A percentile compares a stretch with the other conserved stretches of the same genome.
phyloP scores from a whole-genome alignment of 2,797 vertebrate genomes.

The Crocidura indochinensis region DNA sequence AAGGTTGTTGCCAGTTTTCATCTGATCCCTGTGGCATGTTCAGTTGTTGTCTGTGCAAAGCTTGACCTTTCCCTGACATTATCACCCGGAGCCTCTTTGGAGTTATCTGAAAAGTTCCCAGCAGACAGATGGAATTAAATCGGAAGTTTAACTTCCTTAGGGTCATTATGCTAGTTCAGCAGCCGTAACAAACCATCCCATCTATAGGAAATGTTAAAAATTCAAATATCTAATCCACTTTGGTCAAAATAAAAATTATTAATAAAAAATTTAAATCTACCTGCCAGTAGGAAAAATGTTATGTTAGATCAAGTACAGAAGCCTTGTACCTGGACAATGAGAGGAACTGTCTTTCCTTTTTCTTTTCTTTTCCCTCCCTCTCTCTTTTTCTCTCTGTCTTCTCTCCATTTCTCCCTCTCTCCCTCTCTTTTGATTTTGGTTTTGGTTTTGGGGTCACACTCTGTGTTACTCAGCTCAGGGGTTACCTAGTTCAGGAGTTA shows the following conservation, averaged over 20 bases:
- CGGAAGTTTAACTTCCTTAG: constrained; percentile 71
- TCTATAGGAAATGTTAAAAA: constrained; percentile 23
- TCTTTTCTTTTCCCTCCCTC: background rate
- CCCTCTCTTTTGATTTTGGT: too few species aligned
- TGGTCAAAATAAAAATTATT: too few species aligned
- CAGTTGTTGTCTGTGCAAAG: constrained; percentile 72
- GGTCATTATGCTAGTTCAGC: background rate
- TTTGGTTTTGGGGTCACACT: too few species aligned
- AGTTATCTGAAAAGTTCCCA: constrained; percentile 35
- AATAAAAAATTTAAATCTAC: too few species aligned
- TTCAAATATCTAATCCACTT: background rate
- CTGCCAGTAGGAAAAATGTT: background rate
- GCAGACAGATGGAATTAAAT: constrained; percentile 33
- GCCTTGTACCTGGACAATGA: background rate
- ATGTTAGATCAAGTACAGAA: background rate
- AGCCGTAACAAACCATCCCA: background rate
- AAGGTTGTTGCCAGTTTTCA: constrained; percentile 72
- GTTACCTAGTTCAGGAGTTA: too few species aligned
- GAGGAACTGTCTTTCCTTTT: accelerated
- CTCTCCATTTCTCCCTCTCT: too few species aligned
- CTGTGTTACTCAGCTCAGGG: too few species aligned
- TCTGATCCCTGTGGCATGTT: constrained; percentile 66
- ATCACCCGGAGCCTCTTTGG: constrained; percentile 62
- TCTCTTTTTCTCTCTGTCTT: background rate
- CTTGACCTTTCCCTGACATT: constrained; percentile 80